A percentile compares a stretch with the other conserved stretches of the same genome.
phyloP scores from a whole-genome alignment of 1,140 invertebrate genomes.

The Metaphire vulgaris region DNA sequence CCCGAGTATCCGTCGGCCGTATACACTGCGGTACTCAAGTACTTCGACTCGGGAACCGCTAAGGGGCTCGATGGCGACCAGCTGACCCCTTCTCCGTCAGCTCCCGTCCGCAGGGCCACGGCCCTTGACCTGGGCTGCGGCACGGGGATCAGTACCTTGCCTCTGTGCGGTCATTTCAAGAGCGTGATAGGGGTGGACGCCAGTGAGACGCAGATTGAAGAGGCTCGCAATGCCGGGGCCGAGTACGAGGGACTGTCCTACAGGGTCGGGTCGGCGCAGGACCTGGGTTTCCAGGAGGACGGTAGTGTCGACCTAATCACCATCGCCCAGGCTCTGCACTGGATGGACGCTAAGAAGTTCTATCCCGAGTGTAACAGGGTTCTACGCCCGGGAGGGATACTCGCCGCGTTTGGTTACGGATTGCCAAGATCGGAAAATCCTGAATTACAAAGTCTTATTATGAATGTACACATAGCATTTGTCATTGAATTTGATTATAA shows the following conservation, averaged over 20 bases:
- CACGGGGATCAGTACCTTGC: conserved; percentile 51
- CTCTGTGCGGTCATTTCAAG: conserved; percentile 47
- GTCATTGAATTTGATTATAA: too few species aligned
- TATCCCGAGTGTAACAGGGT: conserved; percentile 52
- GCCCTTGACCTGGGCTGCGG: conserved; percentile 52
- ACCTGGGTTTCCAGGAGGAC: conserved; percentile 37
- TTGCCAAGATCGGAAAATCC: neutral
- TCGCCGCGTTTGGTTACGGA: conserved; percentile 50
- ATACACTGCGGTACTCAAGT: neutral
- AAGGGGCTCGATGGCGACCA: neutral
- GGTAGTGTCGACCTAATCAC: conserved; percentile 51
- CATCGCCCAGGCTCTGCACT: conserved; percentile 51
- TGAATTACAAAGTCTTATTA: neutral
- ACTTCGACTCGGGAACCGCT: too few species aligned
- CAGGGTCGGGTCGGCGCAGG: conserved; percentile 47
- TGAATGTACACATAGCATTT: neutral
- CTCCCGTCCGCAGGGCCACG: too few species aligned
- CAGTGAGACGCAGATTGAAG: conserved; percentile 45
- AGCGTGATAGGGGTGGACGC: conserved; percentile 50
- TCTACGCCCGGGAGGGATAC: conserved; percentile 47
- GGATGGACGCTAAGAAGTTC: conserved; percentile 54
- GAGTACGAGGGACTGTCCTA: neutral
- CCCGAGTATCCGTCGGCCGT: neutral
- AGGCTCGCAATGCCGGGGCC: conserved; percentile 35
- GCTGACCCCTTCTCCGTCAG: neutral